These are phyloP conservation scores for Fopius arisanus DNA, from an alignment of 1,140 invertebrate genomes.

Conservation along the genomic window DNA sequence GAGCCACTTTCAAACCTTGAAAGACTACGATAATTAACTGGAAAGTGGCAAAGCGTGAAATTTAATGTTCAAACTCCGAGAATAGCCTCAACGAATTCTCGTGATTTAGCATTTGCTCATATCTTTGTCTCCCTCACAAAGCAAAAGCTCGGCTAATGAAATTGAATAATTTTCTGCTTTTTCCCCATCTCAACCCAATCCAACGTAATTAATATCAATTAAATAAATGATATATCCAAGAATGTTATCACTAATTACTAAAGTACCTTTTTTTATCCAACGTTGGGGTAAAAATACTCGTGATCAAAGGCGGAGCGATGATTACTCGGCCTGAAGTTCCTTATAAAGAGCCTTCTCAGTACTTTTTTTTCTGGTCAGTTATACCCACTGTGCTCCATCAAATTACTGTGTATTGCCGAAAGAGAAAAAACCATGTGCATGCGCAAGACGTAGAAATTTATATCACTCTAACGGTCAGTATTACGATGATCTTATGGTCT, in stretches of 20 bases:
- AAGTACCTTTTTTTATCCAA: neutral
- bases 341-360: neutral
- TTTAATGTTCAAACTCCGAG: slow-evolving; percentile 13
- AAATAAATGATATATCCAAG: neutral
- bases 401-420: neutral
- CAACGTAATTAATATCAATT: neutral
- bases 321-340: slow-evolving; percentile 8
- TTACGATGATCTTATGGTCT: neutral
- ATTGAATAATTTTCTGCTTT: slow-evolving; percentile 16
- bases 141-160: slow-evolving; percentile 15
- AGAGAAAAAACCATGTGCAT: neutral
- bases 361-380: slow-evolving; percentile 5
- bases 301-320: slow-evolving; percentile 14
- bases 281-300: slow-evolving; percentile 6
- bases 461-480: neutral
- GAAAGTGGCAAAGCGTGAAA: slow-evolving; percentile 8
- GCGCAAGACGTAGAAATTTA: neutral
- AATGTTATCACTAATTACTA: neutral
- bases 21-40: slow-evolving; percentile 7
- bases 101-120: slow-evolving; percentile 8
- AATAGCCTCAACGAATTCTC: neutral
- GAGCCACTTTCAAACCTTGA: neutral
- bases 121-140: neutral
- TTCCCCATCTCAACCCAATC: neutral
- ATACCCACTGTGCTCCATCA: neutral